A percentile compares a stretch with the other conserved stretches of the same genome.
phyloP scores from a whole-genome alignment of 2,888 invertebrate genomes.

The Coleophora flavipennella region DNA sequence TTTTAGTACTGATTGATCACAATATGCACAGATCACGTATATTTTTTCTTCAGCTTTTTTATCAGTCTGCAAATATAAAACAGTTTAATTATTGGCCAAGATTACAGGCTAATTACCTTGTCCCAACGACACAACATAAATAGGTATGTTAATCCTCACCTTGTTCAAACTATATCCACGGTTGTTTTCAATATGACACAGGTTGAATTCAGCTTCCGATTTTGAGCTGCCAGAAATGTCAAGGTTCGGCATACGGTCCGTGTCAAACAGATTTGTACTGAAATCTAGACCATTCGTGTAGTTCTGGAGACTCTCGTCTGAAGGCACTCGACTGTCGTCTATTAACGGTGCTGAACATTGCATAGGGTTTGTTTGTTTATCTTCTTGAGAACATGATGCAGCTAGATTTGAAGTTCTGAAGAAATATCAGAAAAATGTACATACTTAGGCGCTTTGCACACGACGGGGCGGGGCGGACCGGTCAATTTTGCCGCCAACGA shows the following conservation, averaged over 20 bases:
- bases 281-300: constrained; percentile 42
- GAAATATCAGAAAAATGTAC: neutral
- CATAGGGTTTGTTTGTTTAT: neutral
- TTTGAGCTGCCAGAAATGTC: constrained; percentile 40
- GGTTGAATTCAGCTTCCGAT: constrained; percentile 35
- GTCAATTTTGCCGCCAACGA: too few relatives aligned
- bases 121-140: too few relatives aligned
- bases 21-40: constrained; percentile 23
- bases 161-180: too few relatives aligned
- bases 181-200: constrained; percentile 14
- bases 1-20: constrained; percentile 24
- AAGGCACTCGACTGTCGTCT: constrained; percentile 39
- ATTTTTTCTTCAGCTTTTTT: constrained; percentile 11
- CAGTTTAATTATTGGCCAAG: too few relatives aligned
- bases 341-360: constrained; percentile 16
- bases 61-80: constrained; percentile 20
- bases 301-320: constrained; percentile 50
- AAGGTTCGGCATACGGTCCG: constrained; percentile 38
- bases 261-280: constrained; percentile 43
- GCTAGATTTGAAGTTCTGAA: neutral
- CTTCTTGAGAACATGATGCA: neutral
- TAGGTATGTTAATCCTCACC: too few relatives aligned
- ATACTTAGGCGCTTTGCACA: too few relatives aligned
- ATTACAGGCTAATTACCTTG: too few relatives aligned
- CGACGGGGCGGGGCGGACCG: too few relatives aligned